Percentiles rank a stretch among this genome's conserved stretches.
Evolutionary conservation across 1,140 invertebrate species (phyloP).

Genomic region (Carcinoscorpius rotundicauda): DNA sequence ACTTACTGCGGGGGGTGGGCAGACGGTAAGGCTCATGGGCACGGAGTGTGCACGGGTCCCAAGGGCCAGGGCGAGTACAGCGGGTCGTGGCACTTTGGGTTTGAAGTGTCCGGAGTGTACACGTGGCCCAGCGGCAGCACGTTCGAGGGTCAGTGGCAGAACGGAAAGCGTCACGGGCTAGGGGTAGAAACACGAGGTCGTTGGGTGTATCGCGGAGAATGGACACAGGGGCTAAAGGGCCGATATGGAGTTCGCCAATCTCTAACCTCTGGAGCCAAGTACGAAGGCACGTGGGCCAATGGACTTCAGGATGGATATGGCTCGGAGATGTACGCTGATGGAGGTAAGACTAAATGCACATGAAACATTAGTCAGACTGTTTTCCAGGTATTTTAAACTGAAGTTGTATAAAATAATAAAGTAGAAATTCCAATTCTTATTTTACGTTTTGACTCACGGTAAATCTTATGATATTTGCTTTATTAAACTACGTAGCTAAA

Average conservation of each 20-base stretch:
- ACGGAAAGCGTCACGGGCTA: conserved; percentile 94
- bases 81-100: conserved; percentile 98
- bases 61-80: conserved; percentile 97
- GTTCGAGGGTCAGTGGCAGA: conserved; percentile 99
- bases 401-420: too few relatives aligned
- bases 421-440: too few relatives aligned
- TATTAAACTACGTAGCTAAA: too few relatives aligned
- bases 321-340: conserved; percentile 97
- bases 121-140: conserved; percentile 92
- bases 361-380: too few relatives aligned
- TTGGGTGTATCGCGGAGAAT: conserved; percentile 96
- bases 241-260: conserved; percentile 78
- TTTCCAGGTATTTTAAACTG: too few relatives aligned
- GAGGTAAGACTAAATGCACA: conserved; percentile 48
- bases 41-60: conserved; percentile 92
- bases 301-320: conserved; percentile 98
- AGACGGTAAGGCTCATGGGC: conserved; percentile 93
- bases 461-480: too few relatives aligned
- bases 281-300: conserved; percentile 98
- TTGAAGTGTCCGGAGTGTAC: conserved; percentile 85
- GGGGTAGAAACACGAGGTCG: conserved; percentile 94
- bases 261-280: conserved; percentile 81
- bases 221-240: conserved; percentile 99
- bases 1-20: conserved; percentile 99
- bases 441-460: too few relatives aligned